Base-by-base conservation (phyloP, 2,113 vertebrate species). In the Grantiella picta region DNA sequence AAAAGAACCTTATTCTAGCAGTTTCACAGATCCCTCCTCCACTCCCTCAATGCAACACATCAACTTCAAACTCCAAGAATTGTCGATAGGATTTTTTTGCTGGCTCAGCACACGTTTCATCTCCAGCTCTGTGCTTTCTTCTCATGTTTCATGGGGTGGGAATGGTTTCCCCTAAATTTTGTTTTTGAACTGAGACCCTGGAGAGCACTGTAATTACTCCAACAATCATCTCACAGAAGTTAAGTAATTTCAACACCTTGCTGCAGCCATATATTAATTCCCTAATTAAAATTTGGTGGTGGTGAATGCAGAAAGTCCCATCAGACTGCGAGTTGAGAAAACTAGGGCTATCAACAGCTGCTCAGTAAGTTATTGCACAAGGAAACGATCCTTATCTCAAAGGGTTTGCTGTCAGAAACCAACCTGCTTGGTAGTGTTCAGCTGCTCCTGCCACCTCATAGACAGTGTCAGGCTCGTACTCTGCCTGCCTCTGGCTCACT, bases 361-460 rank as follows among this genome's bases (percentile, higher is more conserved):
- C 17, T 64, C 36, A 16, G 18, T 27, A 56, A 69, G 23, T 45
- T 4, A 4, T 7, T 71, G 65, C 71, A 60, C 10, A 72, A 68
- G 66, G 76, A 69, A 64, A 72, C 15, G 11, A 63, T 9, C 36
- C 27, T 27, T 33, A 20, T n/a, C 40, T 52, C 23, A 4, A 47
- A 77, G 63, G 31, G 15, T 17, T 75, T 82, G 16, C 7, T 36
- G n/a, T 9, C 42, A 85, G 78, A 76, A 89, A 85, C 40, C 82
- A 70, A 82, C 98, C 98, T 96, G 96, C 94, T 94, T 96, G 98
- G 89, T 98, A 98, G 63, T 95, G 97, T 47, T 95, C 95, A 9
- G 97, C 94, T 77, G 94, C 96, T 35, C 98, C 98, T 2, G 98
- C 82, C 50, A 86, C 97, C 76, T 98, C 98, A 60, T 99, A 99